Evolutionary conservation across 2,113 vertebrate genomes (phyloP).

Genomic region (Anguilla rostrata): DNA sequence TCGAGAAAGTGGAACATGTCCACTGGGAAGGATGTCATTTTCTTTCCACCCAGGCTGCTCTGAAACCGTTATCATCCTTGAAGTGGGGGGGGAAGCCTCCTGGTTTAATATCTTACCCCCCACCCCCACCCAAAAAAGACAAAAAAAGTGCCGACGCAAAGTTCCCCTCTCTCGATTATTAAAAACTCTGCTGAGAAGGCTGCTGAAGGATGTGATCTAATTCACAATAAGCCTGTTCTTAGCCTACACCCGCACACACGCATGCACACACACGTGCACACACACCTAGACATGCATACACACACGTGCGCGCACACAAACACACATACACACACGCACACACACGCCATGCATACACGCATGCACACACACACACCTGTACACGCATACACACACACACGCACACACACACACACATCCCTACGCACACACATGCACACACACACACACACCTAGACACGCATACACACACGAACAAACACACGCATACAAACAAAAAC

Average conservation of each 20-base stretch:
- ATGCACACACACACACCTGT: no score
- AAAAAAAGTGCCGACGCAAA: background rate
- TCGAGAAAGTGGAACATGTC: slow-evolving; percentile 17
- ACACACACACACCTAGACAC: no score
- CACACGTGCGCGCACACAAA: no score
- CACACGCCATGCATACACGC: no score
- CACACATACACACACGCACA: background rate
- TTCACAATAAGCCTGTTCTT: background rate
- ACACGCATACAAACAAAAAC: no score
- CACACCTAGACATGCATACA: no score
- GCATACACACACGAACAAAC: no score
- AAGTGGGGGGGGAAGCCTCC: background rate
- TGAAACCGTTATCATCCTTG: slow-evolving; percentile 7
- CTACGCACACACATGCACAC: no score
- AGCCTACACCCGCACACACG: no score
- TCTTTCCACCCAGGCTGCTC: background rate
- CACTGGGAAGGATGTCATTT: slow-evolving; percentile 17
- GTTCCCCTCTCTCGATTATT: background rate
- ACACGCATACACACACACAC: background rate
- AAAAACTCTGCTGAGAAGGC: background rate
- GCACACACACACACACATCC: no score
- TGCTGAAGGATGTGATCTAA: background rate
- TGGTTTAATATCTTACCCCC: slow-evolving; percentile 13
- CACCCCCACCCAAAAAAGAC: background rate
- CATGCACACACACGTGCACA: no score